Percentiles rank a stretch among this genome's conserved stretches.
These are phyloP conservation scores for Campoplex capitator DNA, from an alignment of 2,888 invertebrate species.

Conservation along the genomic window DNA sequence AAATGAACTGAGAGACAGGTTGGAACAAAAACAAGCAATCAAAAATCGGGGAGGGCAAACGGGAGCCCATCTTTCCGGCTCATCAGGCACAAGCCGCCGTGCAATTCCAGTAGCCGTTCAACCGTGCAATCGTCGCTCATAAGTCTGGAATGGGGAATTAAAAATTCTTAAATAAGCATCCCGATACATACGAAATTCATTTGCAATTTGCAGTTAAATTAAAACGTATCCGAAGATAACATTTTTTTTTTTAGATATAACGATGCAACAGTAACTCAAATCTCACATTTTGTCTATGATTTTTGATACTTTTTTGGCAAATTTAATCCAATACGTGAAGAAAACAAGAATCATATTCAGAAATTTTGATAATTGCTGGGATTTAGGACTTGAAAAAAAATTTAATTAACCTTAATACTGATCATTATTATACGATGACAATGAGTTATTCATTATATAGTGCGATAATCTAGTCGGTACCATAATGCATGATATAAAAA, in stretches of 20 bases:
- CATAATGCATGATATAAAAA: neutral
- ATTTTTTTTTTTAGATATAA: neutral
- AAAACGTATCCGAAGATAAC: neutral
- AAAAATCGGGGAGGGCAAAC: conserved; percentile 48
- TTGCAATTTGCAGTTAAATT: conserved; percentile 2
- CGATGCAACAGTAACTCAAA: neutral
- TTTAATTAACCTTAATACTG: neutral
- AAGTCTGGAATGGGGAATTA: conserved; percentile 22
- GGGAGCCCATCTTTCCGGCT: conserved; percentile 60
- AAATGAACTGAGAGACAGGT: conserved; percentile 25
- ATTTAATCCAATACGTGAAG: neutral
- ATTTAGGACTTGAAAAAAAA: too few species aligned
- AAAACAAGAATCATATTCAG: neutral
- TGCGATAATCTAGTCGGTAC: too few species aligned
- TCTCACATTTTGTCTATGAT: neutral
- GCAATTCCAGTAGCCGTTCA: conserved; percentile 38
- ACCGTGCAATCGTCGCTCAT: conserved; percentile 26
- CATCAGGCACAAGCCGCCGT: conserved; percentile 39
- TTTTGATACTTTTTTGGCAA: neutral
- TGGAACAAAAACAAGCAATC: conserved; percentile 33
- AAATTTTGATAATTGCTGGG: neutral
- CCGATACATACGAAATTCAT: conserved; percentile 14
- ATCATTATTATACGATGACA: neutral
- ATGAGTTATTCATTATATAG: too few species aligned
- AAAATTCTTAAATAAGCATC: conserved; percentile 15